phyloP scores from a whole-genome alignment of 2,797 vertebrate genomes.

The Podarcis lilfordi region DNA sequence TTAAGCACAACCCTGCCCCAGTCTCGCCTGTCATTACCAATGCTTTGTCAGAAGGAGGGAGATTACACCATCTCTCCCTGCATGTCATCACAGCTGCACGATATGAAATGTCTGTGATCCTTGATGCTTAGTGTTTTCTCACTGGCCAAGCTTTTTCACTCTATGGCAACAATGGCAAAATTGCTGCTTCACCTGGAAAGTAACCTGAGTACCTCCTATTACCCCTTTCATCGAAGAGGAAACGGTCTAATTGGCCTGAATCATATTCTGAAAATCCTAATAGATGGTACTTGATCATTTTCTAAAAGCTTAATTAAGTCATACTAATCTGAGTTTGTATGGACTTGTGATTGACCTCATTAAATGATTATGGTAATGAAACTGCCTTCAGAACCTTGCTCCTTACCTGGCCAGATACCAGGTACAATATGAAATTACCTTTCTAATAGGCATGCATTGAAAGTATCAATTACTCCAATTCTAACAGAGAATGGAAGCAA shows the following conservation, averaged over 20 bases:
- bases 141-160: not conserved
- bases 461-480: conserved; percentile 23
- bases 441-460: not conserved
- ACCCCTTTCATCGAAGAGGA: conserved; percentile 24
- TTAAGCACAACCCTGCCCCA: not conserved
- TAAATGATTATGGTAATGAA: conserved; percentile 48
- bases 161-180: conserved; percentile 4
- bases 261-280: conserved; percentile 25
- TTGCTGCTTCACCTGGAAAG: conserved; percentile 10
- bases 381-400: conserved; percentile 43
- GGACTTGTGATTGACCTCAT: conserved; percentile 46
- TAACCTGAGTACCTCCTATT: conserved; percentile 1
- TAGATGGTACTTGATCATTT: conserved; percentile 36
- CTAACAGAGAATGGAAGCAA: conserved; percentile 5
- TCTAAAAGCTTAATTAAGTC: conserved; percentile 46
- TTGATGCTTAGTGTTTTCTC: not conserved
- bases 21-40: not conserved
- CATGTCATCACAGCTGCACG: not conserved
- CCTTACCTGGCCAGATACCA: conserved; percentile 27
- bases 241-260: conserved; percentile 30
- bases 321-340: conserved; percentile 42
- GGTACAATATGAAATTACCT: conserved; percentile 41
- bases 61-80: not conserved
- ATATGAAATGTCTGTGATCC: not conserved
- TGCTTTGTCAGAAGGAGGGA: conserved; percentile 10